Conservation (phyloP, 2,797 vertebrate genomes). For the Mus minutoides region DNA sequence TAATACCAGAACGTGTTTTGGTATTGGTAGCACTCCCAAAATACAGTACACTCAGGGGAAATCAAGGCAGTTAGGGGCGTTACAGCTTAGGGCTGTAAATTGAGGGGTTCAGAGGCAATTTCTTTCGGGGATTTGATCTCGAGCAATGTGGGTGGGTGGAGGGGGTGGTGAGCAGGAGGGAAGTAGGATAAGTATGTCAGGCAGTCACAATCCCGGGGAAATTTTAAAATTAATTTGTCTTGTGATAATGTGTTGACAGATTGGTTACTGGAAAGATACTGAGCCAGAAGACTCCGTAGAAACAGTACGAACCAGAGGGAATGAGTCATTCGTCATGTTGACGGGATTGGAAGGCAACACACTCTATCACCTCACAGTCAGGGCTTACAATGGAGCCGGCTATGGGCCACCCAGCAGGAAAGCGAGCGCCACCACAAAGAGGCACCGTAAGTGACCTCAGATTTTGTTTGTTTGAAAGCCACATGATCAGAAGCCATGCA, state of each 20-base stretch:
- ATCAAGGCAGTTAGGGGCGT: not conserved
- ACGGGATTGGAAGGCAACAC: slow-evolving; percentile 95
- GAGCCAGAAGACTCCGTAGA: slow-evolving; percentile 93
- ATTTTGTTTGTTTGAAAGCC: slow-evolving; percentile 54
- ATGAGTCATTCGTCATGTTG: slow-evolving; percentile 93
- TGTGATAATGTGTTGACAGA: slow-evolving; percentile 87
- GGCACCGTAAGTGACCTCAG: slow-evolving; percentile 91
- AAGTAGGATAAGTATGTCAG: not conserved
- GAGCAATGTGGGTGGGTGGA: not conserved
- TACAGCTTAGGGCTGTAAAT: not conserved
- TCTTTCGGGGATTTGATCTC: not conserved
- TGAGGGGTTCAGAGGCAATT: not conserved
- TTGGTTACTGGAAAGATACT: slow-evolving; percentile 95
- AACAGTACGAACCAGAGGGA: slow-evolving; percentile 93
- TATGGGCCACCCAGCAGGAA: slow-evolving; percentile 93
- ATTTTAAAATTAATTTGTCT: slow-evolving; percentile 76
- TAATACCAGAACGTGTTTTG: not conserved
- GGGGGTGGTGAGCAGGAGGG: accelerated
- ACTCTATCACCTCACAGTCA: slow-evolving; percentile 93
- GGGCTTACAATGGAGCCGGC: slow-evolving; percentile 96
- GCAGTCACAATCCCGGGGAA: slow-evolving; percentile 3
- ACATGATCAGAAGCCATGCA: not conserved
- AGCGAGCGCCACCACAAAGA: slow-evolving; percentile 92
- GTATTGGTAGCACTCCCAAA: not conserved
- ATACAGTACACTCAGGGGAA: not conserved